Base-by-base conservation (phyloP, 2,113 vertebrate genomes). In the Malurus melanocephalus region DNA sequence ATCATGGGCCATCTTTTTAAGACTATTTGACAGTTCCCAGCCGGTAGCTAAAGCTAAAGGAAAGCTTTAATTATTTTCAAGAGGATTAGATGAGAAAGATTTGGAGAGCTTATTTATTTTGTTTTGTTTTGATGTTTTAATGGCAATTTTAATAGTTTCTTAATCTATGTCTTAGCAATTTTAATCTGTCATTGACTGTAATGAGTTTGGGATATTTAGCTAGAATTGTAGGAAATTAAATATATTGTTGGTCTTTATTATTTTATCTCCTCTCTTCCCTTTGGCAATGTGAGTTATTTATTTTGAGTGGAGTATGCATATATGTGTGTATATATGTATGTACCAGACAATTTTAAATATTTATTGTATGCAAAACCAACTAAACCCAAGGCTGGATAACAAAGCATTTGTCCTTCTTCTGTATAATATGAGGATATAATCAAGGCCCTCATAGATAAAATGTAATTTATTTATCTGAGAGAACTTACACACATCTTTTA, bases 41-140 rank as follows among this genome's bases (percentile, higher is more conserved):
- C 77, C 74, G 4, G 74, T 23, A 88, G 86, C 88, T 93, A 73
- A 88, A 91, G 83, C 88, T 85, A 74, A 90, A 88, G 84, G 80
- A 94, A 93, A 82, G 88, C 80, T 90, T 91, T 79, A 88, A 82
- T 90, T 93, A 86, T 88, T 88, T 84, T 88, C 83, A 82, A 93
- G 80, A 88, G 90, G 80, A 96, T 95, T 95, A 93, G 86, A 93
- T 87, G 55, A 86, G 66, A 88, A 88, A 90, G 88, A 86, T 93
- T 91, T 81, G 80, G 51, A 65, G 69, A 82, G 80, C 92, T 94
- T 91, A 90, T 84, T 95, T 91, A 83, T 91, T 91, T 88, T 84
- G 80, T 64, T 87, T 92, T 89, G 79, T 82, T 92, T 85, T 86
- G 89, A 80, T 74, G 69, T 68, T 94, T 92, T 86, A 91, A 90